Evolutionary conservation across 1,140 invertebrate species (phyloP).

Genomic region (Heliothis subflexa): DNA sequence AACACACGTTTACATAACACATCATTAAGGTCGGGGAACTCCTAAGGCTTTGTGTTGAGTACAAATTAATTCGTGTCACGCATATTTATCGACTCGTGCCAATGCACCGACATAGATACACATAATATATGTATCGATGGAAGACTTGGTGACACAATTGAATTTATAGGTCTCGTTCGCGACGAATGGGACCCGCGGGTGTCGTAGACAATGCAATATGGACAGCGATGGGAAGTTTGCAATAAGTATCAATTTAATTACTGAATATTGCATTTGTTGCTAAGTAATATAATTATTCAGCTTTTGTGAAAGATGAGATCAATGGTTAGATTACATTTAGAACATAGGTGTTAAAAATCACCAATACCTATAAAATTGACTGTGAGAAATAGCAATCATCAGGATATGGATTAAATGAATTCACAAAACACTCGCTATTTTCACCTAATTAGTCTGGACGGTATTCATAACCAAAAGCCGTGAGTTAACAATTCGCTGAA

Average conservation of each 20-base stretch:
- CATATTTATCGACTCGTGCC: neutral
- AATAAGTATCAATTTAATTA: neutral
- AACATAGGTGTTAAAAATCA: no score
- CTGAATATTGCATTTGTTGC: no score
- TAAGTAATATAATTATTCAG: no score
- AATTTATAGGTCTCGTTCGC: slow-evolving; percentile 7
- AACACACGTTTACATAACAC: neutral
- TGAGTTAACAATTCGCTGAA: neutral
- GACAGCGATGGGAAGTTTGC: neutral
- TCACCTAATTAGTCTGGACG: no score
- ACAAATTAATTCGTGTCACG: slow-evolving; percentile 21
- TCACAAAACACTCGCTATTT: no score
- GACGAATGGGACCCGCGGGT: neutral
- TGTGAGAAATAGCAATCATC: no score
- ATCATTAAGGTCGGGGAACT: slow-evolving; percentile 4
- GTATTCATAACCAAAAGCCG: no score
- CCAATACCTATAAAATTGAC: no score
- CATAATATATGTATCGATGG: neutral
- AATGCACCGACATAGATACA: neutral
- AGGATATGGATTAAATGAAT: no score
- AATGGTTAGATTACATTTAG: no score
- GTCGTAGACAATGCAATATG: neutral
- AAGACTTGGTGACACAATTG: neutral
- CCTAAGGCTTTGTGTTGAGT: slow-evolving; percentile 12
- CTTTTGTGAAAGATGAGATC: no score